Conservation (phyloP, 2,113 vertebrate species). For the Miniopterus natalensis region DNA sequence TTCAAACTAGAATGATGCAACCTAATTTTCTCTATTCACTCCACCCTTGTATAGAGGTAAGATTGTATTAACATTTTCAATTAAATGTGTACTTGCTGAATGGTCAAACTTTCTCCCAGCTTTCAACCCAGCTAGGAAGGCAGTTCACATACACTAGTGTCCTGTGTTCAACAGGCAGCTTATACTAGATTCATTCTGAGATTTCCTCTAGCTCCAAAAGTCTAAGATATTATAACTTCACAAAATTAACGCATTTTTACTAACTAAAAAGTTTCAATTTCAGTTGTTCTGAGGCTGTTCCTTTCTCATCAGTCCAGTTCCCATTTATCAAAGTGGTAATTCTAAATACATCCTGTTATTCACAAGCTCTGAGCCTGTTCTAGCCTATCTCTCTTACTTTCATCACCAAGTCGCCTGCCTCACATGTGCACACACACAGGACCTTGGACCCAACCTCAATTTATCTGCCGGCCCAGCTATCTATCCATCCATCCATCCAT, state of each 20-base stretch:
- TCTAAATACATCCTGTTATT: not conserved
- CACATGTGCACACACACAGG: not conserved
- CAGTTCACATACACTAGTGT: not conserved
- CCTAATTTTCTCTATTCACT: not conserved
- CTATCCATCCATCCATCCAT: not conserved
- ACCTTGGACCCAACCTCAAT: not conserved
- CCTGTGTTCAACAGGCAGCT: not conserved
- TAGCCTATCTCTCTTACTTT: not conserved
- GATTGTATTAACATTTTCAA: not conserved
- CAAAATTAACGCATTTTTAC: not conserved
- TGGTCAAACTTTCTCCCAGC: not conserved
- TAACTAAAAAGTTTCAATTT: not conserved
- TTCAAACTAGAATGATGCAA: not conserved
- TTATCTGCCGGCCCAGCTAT: not conserved
- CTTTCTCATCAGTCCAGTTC: not conserved
- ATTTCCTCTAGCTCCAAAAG: not conserved
- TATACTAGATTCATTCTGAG: not conserved
- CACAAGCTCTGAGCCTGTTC: not conserved
- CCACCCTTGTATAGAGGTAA: not conserved
- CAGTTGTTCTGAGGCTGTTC: not conserved
- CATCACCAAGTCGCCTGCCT: not conserved
- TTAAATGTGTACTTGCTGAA: not conserved
- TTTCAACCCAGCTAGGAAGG: not conserved
- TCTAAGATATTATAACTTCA: not conserved
- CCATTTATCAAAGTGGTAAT: not conserved